These are phyloP conservation scores for Cettia cetti DNA, from an alignment of 2,113 vertebrate genomes.

Conservation along the genomic window DNA sequence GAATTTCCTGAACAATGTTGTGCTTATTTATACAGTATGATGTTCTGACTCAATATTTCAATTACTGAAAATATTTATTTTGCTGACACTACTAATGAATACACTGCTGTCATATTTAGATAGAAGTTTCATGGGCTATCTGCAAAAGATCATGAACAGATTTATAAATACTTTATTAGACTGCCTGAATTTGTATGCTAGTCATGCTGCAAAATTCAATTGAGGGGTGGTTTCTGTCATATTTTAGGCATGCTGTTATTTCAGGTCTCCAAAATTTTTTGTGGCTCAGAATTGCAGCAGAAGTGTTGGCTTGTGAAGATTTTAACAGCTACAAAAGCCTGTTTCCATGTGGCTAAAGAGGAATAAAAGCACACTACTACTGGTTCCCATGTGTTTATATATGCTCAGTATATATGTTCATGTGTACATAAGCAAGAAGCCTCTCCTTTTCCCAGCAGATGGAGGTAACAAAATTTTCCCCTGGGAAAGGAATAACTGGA, in stretches of 20 bases:
- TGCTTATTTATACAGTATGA: neutral
- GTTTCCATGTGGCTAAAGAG: neutral
- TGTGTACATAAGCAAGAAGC: neutral
- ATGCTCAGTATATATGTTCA: rapidly evolving
- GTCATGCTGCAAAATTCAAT: neutral
- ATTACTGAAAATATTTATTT: constrained; percentile 19
- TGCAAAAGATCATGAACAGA: neutral
- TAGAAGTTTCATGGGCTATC: neutral
- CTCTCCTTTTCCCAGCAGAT: neutral
- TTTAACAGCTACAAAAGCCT: neutral
- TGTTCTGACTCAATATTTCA: neutral
- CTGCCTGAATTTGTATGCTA: neutral
- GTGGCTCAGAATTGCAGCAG: neutral
- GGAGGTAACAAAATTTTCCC: neutral
- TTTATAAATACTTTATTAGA: neutral
- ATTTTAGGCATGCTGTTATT: neutral
- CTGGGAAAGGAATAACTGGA: neutral
- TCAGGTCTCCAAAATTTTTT: neutral
- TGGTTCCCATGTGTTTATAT: neutral
- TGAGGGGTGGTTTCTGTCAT: neutral
- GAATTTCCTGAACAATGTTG: neutral
- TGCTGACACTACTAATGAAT: neutral
- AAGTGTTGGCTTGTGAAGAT: neutral
- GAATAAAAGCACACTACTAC: neutral
- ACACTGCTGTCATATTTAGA: neutral